Conservation (phyloP, 2,113 vertebrate species). For the Dipodomys stephensi region DNA sequence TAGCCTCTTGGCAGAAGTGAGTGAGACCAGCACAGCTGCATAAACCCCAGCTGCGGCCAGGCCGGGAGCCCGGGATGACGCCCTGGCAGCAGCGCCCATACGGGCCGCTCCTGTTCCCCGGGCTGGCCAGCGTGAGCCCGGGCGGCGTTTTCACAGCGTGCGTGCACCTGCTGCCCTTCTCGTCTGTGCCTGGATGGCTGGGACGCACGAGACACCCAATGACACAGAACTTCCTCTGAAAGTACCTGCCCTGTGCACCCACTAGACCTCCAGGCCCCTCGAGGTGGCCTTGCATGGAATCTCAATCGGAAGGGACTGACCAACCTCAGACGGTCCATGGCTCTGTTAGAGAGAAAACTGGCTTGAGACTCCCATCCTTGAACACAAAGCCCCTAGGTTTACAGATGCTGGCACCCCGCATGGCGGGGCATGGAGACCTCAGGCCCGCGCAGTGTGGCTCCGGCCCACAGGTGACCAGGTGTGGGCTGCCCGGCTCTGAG, state of each 20-base stretch:
- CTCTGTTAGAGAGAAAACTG: constrained; percentile 46
- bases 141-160: too few species aligned
- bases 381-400: constrained; percentile 29
- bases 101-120: too few species aligned
- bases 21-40: background rate
- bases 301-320: too few species aligned
- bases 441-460: background rate
- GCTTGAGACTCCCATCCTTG: constrained; percentile 54
- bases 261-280: too few species aligned
- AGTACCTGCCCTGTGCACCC: too few species aligned
- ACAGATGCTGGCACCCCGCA: background rate
- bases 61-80: background rate
- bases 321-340: constrained; percentile 46
- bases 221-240: too few species aligned
- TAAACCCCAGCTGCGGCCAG: background rate
- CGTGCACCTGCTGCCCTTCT: background rate
- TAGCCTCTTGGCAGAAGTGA: background rate
- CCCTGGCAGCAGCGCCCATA: too few species aligned
- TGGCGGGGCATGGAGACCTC: background rate
- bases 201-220: background rate
- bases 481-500: too few species aligned
- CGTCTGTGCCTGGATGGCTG: background rate
- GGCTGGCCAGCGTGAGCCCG: too few species aligned
- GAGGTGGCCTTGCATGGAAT: too few species aligned
- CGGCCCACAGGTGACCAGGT: too few species aligned